Evolutionary conservation across 2,888 invertebrate species (phyloP), one percentile per base, ranked within the genome.

Genomic region (Mycalesis mineus): DNA sequence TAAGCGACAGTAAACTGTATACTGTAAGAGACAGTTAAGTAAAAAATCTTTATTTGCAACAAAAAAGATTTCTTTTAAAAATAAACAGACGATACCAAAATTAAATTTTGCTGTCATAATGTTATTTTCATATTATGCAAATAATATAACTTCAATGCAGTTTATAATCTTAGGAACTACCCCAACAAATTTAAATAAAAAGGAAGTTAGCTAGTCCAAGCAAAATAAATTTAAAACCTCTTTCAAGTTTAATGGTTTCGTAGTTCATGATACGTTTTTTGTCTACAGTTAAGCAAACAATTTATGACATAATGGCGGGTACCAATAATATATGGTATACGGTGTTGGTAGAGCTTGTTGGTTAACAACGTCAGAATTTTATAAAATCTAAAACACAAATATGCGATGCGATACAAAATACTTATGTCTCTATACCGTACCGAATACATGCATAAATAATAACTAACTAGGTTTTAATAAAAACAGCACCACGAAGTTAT

Each of bases 141-240:
- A 56, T 55, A 28, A 11, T 49, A 55, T 44, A 17, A 13, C 29
- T 44, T 44, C 50, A 9, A 37, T 56, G 44, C 37, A 56, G 37
- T 50, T 28, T 44, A 41, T 51, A 51, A 56, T 50, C 42, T 49
- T 37, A 36, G 29, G 44, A 56, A 56, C 42, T 28, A 50, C 42
- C 44, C 39, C 37, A 50, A 56, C 56, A 36, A 55, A 55, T 41
- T 49, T 55, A 31, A 51, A 55, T 55, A 48, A 55, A 42, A 55
- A 36, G 33, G 28, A 56, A 56, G 33, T 37, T 50, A 55, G 29
- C 49, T 44, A 28, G 28, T 13, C 44, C 44, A 51, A 29, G 11
- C 40, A 51, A 51, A 51, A 51, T 51, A 41, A 51, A 40, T 51
- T 51, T 40, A 40, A 51, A 51, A 29, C 37, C 28, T 39, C 37